Conservation (phyloP, 2,113 vertebrate species). For the Oreocharis arfaki region DNA sequence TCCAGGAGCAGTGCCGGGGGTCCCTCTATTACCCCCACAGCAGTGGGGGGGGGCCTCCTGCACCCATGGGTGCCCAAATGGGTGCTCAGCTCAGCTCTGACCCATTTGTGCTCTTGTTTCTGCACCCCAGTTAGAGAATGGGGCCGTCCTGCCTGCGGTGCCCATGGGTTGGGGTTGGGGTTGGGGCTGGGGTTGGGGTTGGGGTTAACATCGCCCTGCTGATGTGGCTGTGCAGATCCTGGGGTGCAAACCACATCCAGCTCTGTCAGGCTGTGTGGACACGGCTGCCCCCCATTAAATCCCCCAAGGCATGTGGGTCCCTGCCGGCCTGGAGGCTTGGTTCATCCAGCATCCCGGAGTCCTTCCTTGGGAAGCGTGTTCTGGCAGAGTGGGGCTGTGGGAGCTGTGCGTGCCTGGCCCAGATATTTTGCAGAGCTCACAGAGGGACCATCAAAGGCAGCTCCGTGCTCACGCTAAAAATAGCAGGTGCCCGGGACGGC, state of each 20-base stretch:
- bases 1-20: accelerated
- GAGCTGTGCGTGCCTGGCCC: not conserved
- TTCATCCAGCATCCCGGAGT: accelerated
- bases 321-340: accelerated
- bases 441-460: not conserved
- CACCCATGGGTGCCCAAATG: not conserved
- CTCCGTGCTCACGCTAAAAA: not conserved
- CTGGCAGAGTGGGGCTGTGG: not conserved
- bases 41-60: not conserved
- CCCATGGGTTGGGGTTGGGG: not conserved
- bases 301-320: accelerated
- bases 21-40: not conserved
- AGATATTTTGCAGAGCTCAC: not conserved
- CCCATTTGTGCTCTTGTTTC: not conserved
- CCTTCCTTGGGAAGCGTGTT: accelerated
- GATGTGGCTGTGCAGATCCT: not conserved
- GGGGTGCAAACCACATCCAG: accelerated
- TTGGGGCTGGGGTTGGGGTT: not conserved
- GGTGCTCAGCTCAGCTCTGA: not conserved
- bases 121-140: accelerated
- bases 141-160: accelerated
- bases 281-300: accelerated
- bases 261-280: accelerated
- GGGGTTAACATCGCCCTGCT: accelerated
- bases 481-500: not conserved